Evolutionary conservation across 2,888 invertebrate genomes (phyloP), one percentile per base, ranked within the genome.

Genomic region (Zaprionus obscuricornis): DNA sequence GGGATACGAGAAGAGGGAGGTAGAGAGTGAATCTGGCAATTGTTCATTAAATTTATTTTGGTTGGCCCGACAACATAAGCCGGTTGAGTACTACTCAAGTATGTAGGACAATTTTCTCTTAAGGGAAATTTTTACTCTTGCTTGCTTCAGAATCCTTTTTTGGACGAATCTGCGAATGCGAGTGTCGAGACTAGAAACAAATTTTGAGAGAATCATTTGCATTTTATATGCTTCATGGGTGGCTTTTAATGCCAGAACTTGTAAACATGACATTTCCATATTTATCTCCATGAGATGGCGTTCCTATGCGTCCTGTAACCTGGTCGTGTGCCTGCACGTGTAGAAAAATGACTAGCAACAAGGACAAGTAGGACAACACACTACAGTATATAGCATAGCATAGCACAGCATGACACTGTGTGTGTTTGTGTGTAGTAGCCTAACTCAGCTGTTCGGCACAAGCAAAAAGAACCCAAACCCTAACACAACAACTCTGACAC

Each of bases 241-340:
- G 74, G 66, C 71, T 68, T 73, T 76, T 76, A 79, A 68, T 74
- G 62, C 66, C 66, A 64, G 74, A 68, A 64, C 77, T 75, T 79
- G 78, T 75, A 77, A 79, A 79, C 81, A 79, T 77, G 75, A 81
- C 70, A 75, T 79, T 73, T 81, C 75, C 77, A 81, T 79, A 77
- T 77, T 81, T 77, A 70, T 74, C 70, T 74, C 51, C 59, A 69
- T 64, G 66, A 56, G 60, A 42, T 65, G 52, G 47, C 26, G 17
- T 46, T 36, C 18, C 50, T 22, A 17, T 22, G 33, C 26, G 31
- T 11, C 14, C 5, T 34, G 33, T 22, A 47, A 39, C 47, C 43
- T 43, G 42, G 20, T 34, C 17, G 10, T 34, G 54, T 24, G 8
- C 39, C 4, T n/a, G n/a, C 73, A 73, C 66, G 66, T 76, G 50